phyloP scores from a whole-genome alignment of 2,113 vertebrate genomes.

The Trogon melanurus region DNA sequence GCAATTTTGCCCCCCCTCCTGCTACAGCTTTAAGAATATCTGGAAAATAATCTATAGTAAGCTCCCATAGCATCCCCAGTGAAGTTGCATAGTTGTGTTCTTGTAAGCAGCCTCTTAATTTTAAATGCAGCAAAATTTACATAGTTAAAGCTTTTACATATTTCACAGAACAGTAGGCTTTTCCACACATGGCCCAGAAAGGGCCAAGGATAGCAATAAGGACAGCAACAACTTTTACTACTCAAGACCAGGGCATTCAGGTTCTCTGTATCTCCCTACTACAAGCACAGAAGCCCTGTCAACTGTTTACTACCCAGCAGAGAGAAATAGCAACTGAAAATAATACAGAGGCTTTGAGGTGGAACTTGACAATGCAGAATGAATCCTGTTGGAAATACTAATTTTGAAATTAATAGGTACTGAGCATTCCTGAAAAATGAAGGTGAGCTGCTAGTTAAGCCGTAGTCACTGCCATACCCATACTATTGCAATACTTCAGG shows the following conservation, averaged over 20 bases:
- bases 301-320: not conserved
- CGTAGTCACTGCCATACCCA: not conserved
- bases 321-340: not conserved
- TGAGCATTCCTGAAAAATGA: not conserved
- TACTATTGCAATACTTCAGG: rapidly evolving
- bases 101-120: not conserved
- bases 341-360: not conserved
- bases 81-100: not conserved
- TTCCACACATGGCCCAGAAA: not conserved
- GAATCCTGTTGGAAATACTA: not conserved
- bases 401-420: not conserved
- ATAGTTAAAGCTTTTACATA: not conserved
- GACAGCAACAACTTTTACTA: not conserved
- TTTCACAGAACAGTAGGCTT: not conserved
- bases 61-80: not conserved
- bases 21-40: not conserved
- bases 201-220: not conserved
- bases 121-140: not conserved
- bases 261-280: not conserved
- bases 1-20: rapidly evolving
- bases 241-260: not conserved
- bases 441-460: not conserved
- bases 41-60: not conserved
- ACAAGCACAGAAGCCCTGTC: not conserved
- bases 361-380: not conserved